Evolutionary conservation across 2,113 vertebrate species (phyloP).

Genomic region (Boulengeromyrus knoepffleri): DNA sequence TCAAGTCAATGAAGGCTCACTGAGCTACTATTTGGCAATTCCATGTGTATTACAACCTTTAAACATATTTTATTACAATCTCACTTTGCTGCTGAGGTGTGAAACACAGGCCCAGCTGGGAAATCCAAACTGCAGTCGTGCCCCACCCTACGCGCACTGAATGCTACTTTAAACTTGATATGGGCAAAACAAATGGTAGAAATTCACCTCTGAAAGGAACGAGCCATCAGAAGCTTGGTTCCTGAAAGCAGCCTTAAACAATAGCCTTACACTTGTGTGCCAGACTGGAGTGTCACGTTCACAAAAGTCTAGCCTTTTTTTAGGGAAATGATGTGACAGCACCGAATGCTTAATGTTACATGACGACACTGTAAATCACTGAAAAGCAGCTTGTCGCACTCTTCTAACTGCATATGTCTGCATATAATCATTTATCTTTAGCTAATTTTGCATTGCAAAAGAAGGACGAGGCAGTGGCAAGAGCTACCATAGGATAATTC

Average conservation of each 20-base stretch:
- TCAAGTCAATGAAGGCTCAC: background rate
- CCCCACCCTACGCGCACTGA: constrained; percentile 31
- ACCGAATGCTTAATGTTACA: background rate
- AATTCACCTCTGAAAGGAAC: constrained; percentile 29
- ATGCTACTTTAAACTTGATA: constrained; percentile 42
- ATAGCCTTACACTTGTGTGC: constrained; percentile 18
- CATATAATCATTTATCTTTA: background rate
- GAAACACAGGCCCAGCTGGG: background rate
- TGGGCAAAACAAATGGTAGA: constrained; percentile 23
- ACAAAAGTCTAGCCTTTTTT: constrained; percentile 9
- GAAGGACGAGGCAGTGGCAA: background rate
- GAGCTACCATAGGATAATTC: background rate
- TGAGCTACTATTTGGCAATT: background rate
- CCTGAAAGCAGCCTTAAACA: constrained; percentile 21
- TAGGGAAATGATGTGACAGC: background rate
- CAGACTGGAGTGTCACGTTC: constrained; percentile 8
- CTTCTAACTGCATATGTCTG: background rate
- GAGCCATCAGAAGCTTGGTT: constrained; percentile 19
- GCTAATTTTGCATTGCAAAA: background rate
- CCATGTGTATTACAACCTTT: background rate
- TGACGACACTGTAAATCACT: background rate
- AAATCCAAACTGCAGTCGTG: constrained; percentile 17
- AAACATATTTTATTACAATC: background rate
- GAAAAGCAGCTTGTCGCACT: background rate
- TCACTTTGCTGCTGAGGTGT: background rate